Base-by-base conservation (phyloP, 1,140 invertebrate species). In the Subanguina moxae region DNA sequence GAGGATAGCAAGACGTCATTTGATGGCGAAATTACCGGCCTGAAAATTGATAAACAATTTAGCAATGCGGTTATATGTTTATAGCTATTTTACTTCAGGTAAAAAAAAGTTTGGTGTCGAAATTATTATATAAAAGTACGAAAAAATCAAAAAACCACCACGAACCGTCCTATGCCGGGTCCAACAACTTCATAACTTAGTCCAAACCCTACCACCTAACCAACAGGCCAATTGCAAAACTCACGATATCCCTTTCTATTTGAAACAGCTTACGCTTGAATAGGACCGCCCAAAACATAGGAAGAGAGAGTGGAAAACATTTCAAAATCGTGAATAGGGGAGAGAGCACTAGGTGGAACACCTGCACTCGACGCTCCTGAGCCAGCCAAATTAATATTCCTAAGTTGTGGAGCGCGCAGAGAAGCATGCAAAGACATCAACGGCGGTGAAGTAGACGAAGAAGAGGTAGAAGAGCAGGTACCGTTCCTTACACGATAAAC, bases 1-100 rank as follows among this genome's bases (percentile, higher is more conserved):
- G 58, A 61, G 19, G 58, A 61, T n/a, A 61, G 38, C 27, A 61
- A 21, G 19, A 61, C 58, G 58, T 61, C 58, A 61, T 61, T 61
- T 5, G 58, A 61, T 19, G 58, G 58, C 28, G 58, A 61, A 8
- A 61, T 21, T 21, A 61, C 27, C 8, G 58, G 58, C 28, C 58
- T 61, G 28, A 61, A 61, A 61, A 7, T 52, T 3, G n/a, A 38
- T 5, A 38, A 38, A 38, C 3, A 5, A 11, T 38, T 38, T 3
- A 38, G 32, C 11, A 11, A 38, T 3, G 3, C 3, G 32, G 3
- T 38, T 38, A 38, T 5, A 38, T 3, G 32, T n/a, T n/a, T n/a
- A n/a, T n/a, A n/a, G n/a, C n/a, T n/a, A n/a, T n/a, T n/a, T n/a
- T n/a, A n/a, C n/a, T n/a, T n/a, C n/a, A 38, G 32, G 32, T 38